These are phyloP conservation scores for Drosophila carrolli DNA, from an alignment of 1,140 invertebrate genomes.

Conservation along the genomic window DNA sequence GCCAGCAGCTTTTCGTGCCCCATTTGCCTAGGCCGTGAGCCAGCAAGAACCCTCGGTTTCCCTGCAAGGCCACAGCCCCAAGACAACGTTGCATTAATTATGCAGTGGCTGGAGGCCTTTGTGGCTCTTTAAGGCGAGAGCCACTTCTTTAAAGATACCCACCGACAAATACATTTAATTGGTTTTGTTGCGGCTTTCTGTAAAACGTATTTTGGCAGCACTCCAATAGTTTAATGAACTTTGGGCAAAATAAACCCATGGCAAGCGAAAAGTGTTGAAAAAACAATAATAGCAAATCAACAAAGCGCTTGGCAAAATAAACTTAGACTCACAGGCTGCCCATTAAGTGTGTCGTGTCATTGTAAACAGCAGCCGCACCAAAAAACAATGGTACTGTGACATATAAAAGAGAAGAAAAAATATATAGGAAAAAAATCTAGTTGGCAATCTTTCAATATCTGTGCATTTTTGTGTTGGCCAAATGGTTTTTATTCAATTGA, in stretches of 20 bases:
- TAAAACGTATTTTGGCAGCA: constrained; percentile 12
- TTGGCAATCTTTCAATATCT: constrained; percentile 41
- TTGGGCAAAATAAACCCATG: constrained; percentile 24
- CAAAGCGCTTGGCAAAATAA: constrained; percentile 67
- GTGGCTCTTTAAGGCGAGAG: constrained; percentile 6
- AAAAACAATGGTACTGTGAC: constrained; percentile 18
- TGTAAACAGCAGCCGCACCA: constrained; percentile 46
- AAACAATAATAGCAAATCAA: constrained; percentile 73
- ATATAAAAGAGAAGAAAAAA: not conserved
- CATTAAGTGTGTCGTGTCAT: constrained; percentile 68
- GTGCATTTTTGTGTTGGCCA: constrained; percentile 3
- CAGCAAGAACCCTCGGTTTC: not conserved
- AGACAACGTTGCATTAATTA: constrained; percentile 67
- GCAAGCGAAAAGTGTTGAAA: constrained; percentile 38
- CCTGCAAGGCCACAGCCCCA: constrained; percentile 26
- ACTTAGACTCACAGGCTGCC: constrained; percentile 51
- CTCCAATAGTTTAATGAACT: constrained; percentile 66
- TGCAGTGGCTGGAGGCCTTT: constrained; percentile 32
- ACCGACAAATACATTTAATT: constrained; percentile 33
- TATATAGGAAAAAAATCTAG: constrained; percentile 7
- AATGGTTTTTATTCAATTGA: constrained; percentile 43
- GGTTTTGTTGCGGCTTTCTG: constrained; percentile 18
- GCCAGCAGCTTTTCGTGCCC: constrained; percentile 38
- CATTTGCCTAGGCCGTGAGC: constrained; percentile 47
- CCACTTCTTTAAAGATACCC: constrained; percentile 11